A percentile compares a stretch with the other conserved stretches of the same genome.
Conservation (phyloP, 2,888 invertebrate genomes). For the Drosophila basisetae region DNA sequence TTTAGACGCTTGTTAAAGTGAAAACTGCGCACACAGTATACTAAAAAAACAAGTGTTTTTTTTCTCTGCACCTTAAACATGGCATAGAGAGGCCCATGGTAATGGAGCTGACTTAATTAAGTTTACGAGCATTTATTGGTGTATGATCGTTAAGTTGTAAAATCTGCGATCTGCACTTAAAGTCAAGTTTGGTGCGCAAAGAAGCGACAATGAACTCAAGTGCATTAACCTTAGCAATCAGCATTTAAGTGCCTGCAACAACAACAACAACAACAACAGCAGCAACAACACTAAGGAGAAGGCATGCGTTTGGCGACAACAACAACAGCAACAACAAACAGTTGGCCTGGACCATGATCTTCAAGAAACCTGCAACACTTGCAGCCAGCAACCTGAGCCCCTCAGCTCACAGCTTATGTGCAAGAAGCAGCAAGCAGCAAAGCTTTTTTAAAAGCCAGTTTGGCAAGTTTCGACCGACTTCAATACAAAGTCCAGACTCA, state of each 20-base stretch:
- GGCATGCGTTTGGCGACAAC: constrained; percentile 79
- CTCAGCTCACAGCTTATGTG: constrained; percentile 29
- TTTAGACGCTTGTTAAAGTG: constrained; percentile 52
- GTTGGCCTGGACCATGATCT: constrained; percentile 78
- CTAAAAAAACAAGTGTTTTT: neutral
- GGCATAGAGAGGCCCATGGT: neutral
- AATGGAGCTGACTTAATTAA: constrained; percentile 44
- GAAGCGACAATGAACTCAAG: constrained; percentile 82
- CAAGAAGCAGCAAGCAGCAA: constrained; percentile 48
- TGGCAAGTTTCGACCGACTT: constrained; percentile 70
- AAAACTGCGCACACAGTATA: constrained; percentile 42
- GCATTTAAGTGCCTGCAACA: constrained; percentile 71
- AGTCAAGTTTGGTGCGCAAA: constrained; percentile 72
- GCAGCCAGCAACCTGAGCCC: constrained; percentile 46
- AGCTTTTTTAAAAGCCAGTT: constrained; percentile 68
- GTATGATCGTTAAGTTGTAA: constrained; percentile 48
- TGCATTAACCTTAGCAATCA: constrained; percentile 82
- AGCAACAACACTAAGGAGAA: constrained; percentile 39
- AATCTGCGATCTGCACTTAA: constrained; percentile 44
- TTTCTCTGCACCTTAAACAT: constrained; percentile 16
- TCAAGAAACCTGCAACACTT: constrained; percentile 78
- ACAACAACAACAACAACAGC: constrained; percentile 54
- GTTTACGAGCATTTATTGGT: constrained; percentile 59
- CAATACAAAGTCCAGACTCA: constrained; percentile 56
- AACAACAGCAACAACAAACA: constrained; percentile 58